These are phyloP conservation scores for Portevinia maculata DNA, from an alignment of 2,888 invertebrate genomes.

Conservation along the genomic window DNA sequence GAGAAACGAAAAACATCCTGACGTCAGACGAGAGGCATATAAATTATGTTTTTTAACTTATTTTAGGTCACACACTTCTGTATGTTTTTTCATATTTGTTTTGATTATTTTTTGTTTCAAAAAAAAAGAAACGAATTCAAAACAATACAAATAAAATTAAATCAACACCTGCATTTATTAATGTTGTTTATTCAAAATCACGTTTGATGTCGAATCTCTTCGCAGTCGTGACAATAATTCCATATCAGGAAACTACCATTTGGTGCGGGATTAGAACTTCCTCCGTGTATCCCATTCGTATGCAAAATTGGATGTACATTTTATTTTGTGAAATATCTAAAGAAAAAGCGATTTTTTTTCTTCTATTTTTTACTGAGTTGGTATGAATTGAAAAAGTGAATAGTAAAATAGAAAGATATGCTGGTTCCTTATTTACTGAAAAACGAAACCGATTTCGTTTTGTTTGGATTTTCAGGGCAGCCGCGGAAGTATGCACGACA, in stretches of 20 bases:
- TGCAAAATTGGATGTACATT: neutral
- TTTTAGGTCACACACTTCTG: slow-evolving; percentile 55
- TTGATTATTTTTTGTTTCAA: slow-evolving; percentile 1
- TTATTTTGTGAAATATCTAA: neutral
- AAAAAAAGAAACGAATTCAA: slow-evolving; percentile 5
- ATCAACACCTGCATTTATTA: slow-evolving; percentile 19
- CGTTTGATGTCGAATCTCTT: slow-evolving; percentile 14
- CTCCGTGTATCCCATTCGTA: slow-evolving; percentile 13
- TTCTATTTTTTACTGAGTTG: slow-evolving; percentile 15
- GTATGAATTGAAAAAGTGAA: slow-evolving; percentile 6
- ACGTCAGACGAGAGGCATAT: slow-evolving; percentile 21
- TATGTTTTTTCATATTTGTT: slow-evolving; percentile 28
- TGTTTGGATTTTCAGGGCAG: neutral
- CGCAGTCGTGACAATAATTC: slow-evolving; percentile 32
- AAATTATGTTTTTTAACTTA: slow-evolving; percentile 56
- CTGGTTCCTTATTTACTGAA: neutral
- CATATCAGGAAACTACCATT: slow-evolving; percentile 30
- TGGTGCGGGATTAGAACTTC: slow-evolving; percentile 18
- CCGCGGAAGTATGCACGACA: too few species aligned
- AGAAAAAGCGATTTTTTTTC: slow-evolving; percentile 27
- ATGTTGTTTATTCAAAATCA: slow-evolving; percentile 26
- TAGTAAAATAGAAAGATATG: neutral
- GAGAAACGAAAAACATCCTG: neutral
- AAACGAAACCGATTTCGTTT: neutral
- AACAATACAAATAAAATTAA: slow-evolving; percentile 32